Evolutionary conservation across 2,797 vertebrate species (phyloP).

Genomic region (Sparidentex hasta): DNA sequence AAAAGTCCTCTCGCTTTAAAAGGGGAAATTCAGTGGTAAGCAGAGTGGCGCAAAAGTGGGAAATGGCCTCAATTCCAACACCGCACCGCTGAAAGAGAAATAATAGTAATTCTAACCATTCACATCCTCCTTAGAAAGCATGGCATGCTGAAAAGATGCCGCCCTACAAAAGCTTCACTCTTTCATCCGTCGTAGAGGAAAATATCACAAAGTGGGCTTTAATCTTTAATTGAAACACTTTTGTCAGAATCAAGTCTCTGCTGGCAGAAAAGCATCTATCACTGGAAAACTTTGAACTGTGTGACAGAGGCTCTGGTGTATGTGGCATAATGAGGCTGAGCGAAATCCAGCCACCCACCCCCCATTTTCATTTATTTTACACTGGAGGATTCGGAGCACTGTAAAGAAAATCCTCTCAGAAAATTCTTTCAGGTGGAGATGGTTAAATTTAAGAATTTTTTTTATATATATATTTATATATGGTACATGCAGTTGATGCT

Average conservation of each 20-base stretch:
- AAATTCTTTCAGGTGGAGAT: slow-evolving; percentile 26
- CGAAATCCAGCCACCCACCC: slow-evolving; percentile 33
- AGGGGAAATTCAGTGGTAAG: slow-evolving; percentile 2
- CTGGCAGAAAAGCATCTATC: slow-evolving; percentile 19
- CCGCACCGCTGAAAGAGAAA: slow-evolving; percentile 17
- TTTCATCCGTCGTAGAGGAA: slow-evolving; percentile 36
- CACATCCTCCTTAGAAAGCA: slow-evolving; percentile 14
- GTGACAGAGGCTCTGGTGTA: slow-evolving; percentile 39
- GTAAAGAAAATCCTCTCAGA: slow-evolving; percentile 33
- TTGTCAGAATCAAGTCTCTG: slow-evolving; percentile 44
- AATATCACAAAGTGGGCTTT: slow-evolving; percentile 48
- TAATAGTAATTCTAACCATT: slow-evolving; percentile 19
- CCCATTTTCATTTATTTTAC: slow-evolving; percentile 33
- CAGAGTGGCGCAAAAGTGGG: not conserved
- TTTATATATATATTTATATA: slow-evolving; percentile 24
- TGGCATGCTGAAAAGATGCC: slow-evolving; percentile 7
- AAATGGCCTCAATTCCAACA: slow-evolving; percentile 26
- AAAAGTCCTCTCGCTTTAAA: slow-evolving; percentile 8
- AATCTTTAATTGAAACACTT: slow-evolving; percentile 63
- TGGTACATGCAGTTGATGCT: slow-evolving; percentile 1
- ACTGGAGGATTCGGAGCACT: slow-evolving; percentile 24
- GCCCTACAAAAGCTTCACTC: not conserved
- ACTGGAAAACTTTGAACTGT: slow-evolving; percentile 36
- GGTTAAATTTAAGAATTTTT: slow-evolving; percentile 19
- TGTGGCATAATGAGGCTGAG: slow-evolving; percentile 49